Percentiles rank a stretch among this genome's conserved stretches.
Conservation (phyloP, 2,797 vertebrate genomes). For the Ptychobarbus kaznakovi region DNA sequence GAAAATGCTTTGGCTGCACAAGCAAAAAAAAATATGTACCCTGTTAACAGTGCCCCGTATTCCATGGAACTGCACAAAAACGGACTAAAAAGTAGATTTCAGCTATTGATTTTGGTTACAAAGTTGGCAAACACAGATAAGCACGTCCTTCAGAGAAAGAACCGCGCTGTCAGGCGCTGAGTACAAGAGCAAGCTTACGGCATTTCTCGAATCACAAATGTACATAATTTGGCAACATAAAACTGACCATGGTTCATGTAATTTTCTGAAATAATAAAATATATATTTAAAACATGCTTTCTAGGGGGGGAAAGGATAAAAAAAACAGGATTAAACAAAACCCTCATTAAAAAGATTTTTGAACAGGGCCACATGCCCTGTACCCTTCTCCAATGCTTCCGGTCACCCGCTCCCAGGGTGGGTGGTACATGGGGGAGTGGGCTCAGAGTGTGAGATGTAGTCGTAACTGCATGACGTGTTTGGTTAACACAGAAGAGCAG, state of each 20-base stretch:
- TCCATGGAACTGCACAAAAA: slow-evolving; percentile 9
- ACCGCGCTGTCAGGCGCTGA: background rate
- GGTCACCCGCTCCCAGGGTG: slow-evolving; percentile 13
- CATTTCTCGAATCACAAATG: slow-evolving; percentile 13
- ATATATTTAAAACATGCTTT: slow-evolving; percentile 13
- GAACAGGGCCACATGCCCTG: background rate
- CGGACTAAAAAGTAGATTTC: slow-evolving; percentile 15
- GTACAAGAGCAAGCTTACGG: slow-evolving; percentile 18
- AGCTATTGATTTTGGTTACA: slow-evolving; percentile 39
- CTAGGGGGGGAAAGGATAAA: background rate
- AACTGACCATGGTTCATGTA: slow-evolving; percentile 20
- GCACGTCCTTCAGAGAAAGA: background rate
- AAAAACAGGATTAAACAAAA: slow-evolving; percentile 22
- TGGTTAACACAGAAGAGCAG: slow-evolving; percentile 14
- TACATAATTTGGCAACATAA: slow-evolving; percentile 36
- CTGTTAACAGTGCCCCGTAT: slow-evolving; percentile 24
- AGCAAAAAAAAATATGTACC: slow-evolving; percentile 25
- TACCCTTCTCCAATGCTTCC: background rate
- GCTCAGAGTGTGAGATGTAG: slow-evolving; percentile 6
- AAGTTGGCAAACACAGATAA: slow-evolving; percentile 19
- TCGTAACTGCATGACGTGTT: slow-evolving; percentile 25
- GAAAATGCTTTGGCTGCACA: slow-evolving; percentile 41
- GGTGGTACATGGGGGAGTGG: slow-evolving; percentile 11
- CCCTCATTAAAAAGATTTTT: slow-evolving; percentile 15
- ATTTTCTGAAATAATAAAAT: slow-evolving; percentile 5